Evolutionary conservation across 2,797 vertebrate species (phyloP), one percentile per base, ranked within the genome.

Genomic region (Xiphorhynchus erythropygius): DNA sequence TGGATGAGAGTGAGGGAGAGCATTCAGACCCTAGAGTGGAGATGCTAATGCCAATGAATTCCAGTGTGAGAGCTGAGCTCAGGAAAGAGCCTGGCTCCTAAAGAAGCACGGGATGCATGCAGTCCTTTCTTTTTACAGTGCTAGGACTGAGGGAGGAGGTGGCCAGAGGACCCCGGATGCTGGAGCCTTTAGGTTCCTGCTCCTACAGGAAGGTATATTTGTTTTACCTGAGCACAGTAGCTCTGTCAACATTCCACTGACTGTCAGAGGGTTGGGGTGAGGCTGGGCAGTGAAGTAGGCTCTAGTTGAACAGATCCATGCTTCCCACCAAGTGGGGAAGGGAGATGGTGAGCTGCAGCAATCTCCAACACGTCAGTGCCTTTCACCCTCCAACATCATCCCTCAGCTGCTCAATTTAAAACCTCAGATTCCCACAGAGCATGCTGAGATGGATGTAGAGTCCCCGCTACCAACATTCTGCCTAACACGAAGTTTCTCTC

Each of bases 201-300:
- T 97, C 68, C 56, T 78, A 33, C n/a, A 3, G 21, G 71, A 94
- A 93, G 52, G 83, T 90, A 2, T 97, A 84, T 97, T 97, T 97
- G 91, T 78, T 97, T 95, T 97, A 85, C 50, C 79, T 74, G 73
- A 90, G 52, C 22, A 18, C 52, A 62, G n/a, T 87, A 79, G 80
- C 49, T 95, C 79, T 96, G 97, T 96, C 96, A 97, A 97, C 87
- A 97, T 80, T 91, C 63, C 7, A 4, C 62, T 69, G 75, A 62
- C 81, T 94, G 87, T 27, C 78, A 74, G 49, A 89, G n/a, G 21
- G 32, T 13, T 79, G 71, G 71, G 82, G 94, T 62, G 92, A 95
- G 92, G 80, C 78, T 84, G 60, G 42, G 60, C 32, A 77, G 33
- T 9, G 28, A 67, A 73, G 42, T 0, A 63, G 62, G 27, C 35